Evolutionary conservation across 2,113 vertebrate species (phyloP), one percentile per base, ranked within the genome.

Genomic region (Pachycephala philippinensis): DNA sequence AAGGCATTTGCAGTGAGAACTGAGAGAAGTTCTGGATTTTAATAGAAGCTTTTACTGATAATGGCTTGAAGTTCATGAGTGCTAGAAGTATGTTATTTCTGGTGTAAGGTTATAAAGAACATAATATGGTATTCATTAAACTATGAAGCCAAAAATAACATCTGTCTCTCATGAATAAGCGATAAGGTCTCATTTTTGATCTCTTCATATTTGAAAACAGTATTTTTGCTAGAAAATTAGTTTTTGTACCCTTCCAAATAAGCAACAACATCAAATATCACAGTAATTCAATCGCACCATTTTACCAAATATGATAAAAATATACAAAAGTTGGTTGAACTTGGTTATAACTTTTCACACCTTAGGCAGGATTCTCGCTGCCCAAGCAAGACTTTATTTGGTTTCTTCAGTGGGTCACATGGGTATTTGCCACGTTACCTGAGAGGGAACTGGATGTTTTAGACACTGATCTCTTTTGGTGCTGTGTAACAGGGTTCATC

Each of bases 121-220:
- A 78, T 97, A 97, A 96, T 97, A 90, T 97, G 98, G 95, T 97
- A 97, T 96, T 96, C 94, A 98, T 98, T 98, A 98, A 85, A 95
- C 19, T 81, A 44, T 84, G 84, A 75, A 98, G 98, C 97, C 97
- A 98, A 97, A 98, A 98, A 97, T 97, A 98, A 98, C 97, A 98
- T 98, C 97, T 98, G 98, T 97, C 95, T 98, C 31, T n/a, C 95
- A 96, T 97, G 98, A 97, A 97, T 97, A 95, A 95, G 52, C 94
- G 82, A 92, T 97, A 93, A 85, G 39, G 81, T 97, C 97, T 97
- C 96, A 91, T 97, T 97, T 97, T 96, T 89, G 96, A 96, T 96
- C 92, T 96, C 85, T 95, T 92, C 69, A 79, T 95, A 95, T 95
- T 97, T 98, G 90, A 97, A 89, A 97, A 89, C 37, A 81, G 12